phyloP scores from a whole-genome alignment of 2,113 vertebrate genomes.

The Martes martes region DNA sequence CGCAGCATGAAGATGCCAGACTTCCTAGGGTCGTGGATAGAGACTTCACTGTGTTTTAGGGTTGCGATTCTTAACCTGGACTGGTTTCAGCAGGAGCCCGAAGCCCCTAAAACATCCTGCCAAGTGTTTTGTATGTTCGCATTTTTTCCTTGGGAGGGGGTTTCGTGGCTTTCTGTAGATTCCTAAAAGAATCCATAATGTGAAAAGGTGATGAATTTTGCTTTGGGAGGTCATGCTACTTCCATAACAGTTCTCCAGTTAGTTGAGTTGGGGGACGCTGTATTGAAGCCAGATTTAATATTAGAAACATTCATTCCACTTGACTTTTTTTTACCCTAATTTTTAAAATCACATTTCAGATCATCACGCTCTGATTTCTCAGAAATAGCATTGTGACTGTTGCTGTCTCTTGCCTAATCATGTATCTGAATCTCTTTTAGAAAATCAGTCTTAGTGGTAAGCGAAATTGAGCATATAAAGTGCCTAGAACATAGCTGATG shows the following conservation, averaged over 20 bases:
- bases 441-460: neutral
- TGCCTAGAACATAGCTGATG: rapidly evolving
- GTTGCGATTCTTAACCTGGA: neutral
- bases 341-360: conserved; percentile 11
- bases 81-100: neutral
- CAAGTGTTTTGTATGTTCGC: neutral
- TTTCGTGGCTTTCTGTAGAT: neutral
- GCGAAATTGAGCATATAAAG: neutral
- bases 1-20: neutral
- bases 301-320: neutral
- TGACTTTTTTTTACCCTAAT: neutral
- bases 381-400: neutral
- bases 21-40: neutral
- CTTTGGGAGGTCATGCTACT: neutral
- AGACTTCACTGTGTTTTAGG: neutral
- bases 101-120: neutral
- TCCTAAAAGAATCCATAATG: neutral
- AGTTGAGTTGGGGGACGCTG: neutral
- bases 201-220: neutral
- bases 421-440: neutral
- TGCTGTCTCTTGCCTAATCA: neutral
- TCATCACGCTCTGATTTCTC: neutral
- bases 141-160: neutral
- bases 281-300: neutral
- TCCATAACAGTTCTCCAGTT: neutral